Evolutionary conservation across 2,888 invertebrate species (phyloP), one percentile per base, ranked within the genome.

Genomic region (Epinotia ramella): DNA sequence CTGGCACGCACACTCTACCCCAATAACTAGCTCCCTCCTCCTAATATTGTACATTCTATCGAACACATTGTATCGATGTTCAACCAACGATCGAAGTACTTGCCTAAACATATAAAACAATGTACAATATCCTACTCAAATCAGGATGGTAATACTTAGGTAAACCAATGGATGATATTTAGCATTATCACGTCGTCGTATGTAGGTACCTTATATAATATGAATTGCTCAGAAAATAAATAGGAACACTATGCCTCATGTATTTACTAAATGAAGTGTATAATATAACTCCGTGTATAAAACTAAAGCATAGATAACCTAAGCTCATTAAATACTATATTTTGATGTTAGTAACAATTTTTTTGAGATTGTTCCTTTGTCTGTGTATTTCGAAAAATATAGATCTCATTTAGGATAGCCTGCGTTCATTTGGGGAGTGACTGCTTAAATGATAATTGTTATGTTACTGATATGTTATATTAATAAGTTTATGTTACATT

Each of bases 191-290:
- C 44, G 62, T 72, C 66, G 76, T 76, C 72, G 76, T 76, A 67
- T 63, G 76, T 76, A 72, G 76, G 76, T 76, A 76, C 76, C 71
- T 76, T 72, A 67, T 72, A 76, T 76, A 20, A 76, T 76, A 76
- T 76, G 76, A 76, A 76, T 76, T 76, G 76, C 76, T 76, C 76
- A 76, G 76, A 76, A 75, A 76, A 72, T 76, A 76, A 76, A 76
- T 76, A 76, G 76, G 72, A 72, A 76, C 76, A 76, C 72, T 76
- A 67, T 72, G 76, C 76, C 76, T 76, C 76, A 76, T 76, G 67
- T 76, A 76, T 76, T 76, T 72, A 76, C 76, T 76, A 76, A 76
- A 75, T 75, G 71, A 75, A 72, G 65, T 71, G 66, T 76, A 60
- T 71, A 76, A 76, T 76, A 67, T 62, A 67, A 62, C 62, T 76